phyloP scores from a whole-genome alignment of 2,113 vertebrate genomes.

The Indicator maculatus region DNA sequence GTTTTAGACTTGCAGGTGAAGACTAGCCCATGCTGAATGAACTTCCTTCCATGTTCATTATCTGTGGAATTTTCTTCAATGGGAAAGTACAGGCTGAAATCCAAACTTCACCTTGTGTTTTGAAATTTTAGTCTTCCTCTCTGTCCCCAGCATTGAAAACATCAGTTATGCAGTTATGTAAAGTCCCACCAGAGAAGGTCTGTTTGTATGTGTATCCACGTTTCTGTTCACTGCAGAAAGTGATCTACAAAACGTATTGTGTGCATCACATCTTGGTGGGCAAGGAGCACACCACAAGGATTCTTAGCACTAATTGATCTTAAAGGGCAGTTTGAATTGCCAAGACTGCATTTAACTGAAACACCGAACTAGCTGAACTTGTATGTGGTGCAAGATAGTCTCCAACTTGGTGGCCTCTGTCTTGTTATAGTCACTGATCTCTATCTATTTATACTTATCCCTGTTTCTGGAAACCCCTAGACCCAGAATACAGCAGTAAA shows the following conservation, averaged over 20 bases:
- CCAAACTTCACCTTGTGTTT: background rate
- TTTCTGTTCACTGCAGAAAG: background rate
- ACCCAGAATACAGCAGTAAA: background rate
- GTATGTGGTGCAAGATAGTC: background rate
- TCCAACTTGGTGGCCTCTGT: background rate
- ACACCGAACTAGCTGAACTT: background rate
- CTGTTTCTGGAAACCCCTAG: background rate
- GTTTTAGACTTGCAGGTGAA: background rate
- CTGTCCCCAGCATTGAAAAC: accelerated
- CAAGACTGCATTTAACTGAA: background rate
- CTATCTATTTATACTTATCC: background rate
- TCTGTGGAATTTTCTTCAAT: background rate
- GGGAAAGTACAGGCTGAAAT: background rate
- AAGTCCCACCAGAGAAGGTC: background rate
- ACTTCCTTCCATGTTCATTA: background rate
- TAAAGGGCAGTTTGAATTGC: background rate
- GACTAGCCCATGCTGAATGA: background rate
- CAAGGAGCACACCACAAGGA: background rate
- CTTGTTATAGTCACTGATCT: background rate
- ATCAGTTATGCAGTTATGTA: background rate
- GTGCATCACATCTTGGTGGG: background rate
- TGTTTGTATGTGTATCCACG: background rate
- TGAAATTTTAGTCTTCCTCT: background rate
- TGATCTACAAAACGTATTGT: background rate
- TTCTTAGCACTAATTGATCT: background rate